Percentiles rank a stretch among this genome's conserved stretches.
Evolutionary conservation across 1,140 invertebrate genomes (phyloP).

Genomic region (Saccostrea cuccullata): DNA sequence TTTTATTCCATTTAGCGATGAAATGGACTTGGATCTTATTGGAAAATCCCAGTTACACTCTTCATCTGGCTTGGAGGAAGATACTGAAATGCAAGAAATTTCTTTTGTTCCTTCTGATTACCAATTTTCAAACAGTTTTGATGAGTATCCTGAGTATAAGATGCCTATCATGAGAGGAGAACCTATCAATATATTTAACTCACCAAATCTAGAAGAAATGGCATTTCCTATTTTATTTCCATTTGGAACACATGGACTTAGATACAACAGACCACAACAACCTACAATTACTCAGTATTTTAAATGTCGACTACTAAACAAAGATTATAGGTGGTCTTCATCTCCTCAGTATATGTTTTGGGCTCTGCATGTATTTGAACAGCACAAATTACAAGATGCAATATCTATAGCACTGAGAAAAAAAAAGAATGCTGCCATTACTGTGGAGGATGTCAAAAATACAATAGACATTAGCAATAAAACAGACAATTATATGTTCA

Average conservation of each 20-base stretch:
- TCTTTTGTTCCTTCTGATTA: neutral
- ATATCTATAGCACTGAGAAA: neutral
- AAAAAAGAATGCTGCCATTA: neutral
- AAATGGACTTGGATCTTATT: neutral
- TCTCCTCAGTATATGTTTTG: neutral
- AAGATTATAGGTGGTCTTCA: neutral
- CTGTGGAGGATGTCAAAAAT: neutral
- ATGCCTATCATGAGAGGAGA: neutral
- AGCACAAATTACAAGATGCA: neutral
- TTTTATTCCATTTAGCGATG: neutral
- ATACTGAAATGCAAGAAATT: neutral
- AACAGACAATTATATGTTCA: constrained; percentile 10
- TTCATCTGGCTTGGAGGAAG: neutral
- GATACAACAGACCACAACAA: neutral
- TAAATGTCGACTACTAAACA: neutral
- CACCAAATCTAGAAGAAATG: neutral
- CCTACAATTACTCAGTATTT: constrained; percentile 1
- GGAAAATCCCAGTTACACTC: neutral
- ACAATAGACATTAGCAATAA: constrained; percentile 2
- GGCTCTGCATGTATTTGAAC: neutral
- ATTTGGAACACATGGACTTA: neutral
- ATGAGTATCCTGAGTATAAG: neutral
- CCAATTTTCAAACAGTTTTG: neutral
- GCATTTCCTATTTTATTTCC: neutral
- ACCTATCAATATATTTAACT: neutral